phyloP scores from a whole-genome alignment of 2,888 invertebrate species.

The Andrena dorsata region DNA sequence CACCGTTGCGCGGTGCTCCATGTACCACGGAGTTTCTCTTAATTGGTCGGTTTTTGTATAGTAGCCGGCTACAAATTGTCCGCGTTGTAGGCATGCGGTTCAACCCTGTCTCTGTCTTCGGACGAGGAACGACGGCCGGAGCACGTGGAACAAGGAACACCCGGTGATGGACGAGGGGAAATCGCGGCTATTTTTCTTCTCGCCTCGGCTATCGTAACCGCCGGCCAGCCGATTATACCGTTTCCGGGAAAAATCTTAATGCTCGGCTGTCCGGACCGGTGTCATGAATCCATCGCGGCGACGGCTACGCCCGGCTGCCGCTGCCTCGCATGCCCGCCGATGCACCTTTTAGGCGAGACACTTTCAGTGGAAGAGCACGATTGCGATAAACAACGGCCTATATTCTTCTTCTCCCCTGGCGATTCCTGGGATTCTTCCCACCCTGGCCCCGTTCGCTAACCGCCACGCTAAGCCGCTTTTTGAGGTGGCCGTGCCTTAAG shows the following conservation, averaged over 20 bases:
- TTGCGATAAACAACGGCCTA: constrained; percentile 34
- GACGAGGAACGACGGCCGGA: constrained; percentile 32
- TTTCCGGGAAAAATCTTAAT: constrained; percentile 59
- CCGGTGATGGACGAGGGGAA: constrained; percentile 71
- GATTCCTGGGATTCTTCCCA: constrained; percentile 28
- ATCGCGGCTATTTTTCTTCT: constrained; percentile 57
- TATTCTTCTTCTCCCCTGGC: constrained; percentile 15
- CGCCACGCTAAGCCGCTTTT: constrained; percentile 10
- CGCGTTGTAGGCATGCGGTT: constrained; percentile 73
- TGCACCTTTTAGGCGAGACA: constrained; percentile 40
- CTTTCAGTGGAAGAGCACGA: constrained; percentile 29
- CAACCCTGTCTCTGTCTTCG: constrained; percentile 26
- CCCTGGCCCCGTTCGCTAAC: neutral
- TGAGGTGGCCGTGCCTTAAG: constrained; percentile 9
- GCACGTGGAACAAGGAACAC: constrained; percentile 54
- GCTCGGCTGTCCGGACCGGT: constrained; percentile 48
- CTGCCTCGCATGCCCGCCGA: neutral
- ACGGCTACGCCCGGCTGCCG: constrained; percentile 51
- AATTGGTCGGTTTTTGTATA: constrained; percentile 82
- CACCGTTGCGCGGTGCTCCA: constrained; percentile 25
- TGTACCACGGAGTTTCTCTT: constrained; percentile 78
- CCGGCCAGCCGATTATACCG: constrained; percentile 30
- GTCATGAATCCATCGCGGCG: constrained; percentile 60
- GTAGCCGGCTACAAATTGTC: constrained; percentile 80
- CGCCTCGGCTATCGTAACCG: constrained; percentile 51